Conservation (phyloP, 2,888 invertebrate species). For the Xestia ashworthii region DNA sequence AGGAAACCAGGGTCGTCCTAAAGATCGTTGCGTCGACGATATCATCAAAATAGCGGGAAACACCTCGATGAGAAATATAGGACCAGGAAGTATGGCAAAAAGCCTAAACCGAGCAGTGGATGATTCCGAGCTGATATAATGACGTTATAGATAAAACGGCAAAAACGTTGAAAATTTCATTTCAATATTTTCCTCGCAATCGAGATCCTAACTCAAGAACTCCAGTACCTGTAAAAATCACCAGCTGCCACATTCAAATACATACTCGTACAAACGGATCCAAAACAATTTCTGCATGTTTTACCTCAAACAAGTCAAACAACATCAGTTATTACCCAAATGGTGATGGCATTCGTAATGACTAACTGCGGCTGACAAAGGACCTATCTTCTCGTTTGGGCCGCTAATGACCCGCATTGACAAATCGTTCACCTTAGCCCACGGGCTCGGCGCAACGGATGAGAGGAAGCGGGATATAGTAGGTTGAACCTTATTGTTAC, state of each 20-base stretch:
- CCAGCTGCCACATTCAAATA: not conserved
- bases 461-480: conserved; percentile 51
- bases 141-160: too few relatives aligned
- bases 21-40: too few relatives aligned
- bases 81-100: too few relatives aligned
- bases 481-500: not conserved
- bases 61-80: too few relatives aligned
- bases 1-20: too few relatives aligned
- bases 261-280: not conserved
- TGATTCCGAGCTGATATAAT: too few relatives aligned
- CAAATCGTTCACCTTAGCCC: conserved; percentile 85
- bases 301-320: conserved; percentile 53
- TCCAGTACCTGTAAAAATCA: too few relatives aligned
- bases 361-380: conserved; percentile 68
- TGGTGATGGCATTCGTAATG: conserved; percentile 65
- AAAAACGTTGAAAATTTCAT: too few relatives aligned
- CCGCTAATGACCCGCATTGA: conserved; percentile 81
- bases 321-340: conserved; percentile 65
- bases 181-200: too few relatives aligned
- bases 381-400: conserved; percentile 69
- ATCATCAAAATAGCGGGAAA: too few relatives aligned
- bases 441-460: conserved; percentile 60
- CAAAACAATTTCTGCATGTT: conserved; percentile 24
- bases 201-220: too few relatives aligned
- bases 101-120: too few relatives aligned